phyloP scores from a whole-genome alignment of 23 tunicate species.

The Oikopleura albicans region DNA sequence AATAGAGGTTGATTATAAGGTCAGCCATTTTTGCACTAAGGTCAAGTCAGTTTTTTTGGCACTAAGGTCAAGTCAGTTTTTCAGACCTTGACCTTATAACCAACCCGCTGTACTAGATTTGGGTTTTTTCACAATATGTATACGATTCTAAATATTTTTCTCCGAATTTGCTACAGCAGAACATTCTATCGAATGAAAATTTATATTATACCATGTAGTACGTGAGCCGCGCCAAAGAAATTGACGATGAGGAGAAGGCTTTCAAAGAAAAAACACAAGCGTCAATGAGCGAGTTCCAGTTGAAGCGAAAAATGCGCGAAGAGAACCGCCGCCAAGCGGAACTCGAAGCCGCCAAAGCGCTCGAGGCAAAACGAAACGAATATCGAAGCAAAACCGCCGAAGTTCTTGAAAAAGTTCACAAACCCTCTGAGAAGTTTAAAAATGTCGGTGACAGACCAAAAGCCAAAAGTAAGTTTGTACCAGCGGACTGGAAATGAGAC shows the following conservation, averaged over 20 bases:
- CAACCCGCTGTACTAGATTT: no score
- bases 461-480: not conserved
- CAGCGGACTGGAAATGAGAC: no score
- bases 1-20: no score
- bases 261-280: not conserved
- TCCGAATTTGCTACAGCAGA: not conserved
- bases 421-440: not conserved
- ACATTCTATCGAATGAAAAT: not conserved
- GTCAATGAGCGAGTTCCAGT: not conserved
- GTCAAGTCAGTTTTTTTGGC: no score
- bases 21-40: no score
- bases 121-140: no score
- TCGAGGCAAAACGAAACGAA: not conserved
- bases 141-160: no score
- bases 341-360: not conserved
- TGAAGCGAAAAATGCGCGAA: not conserved
- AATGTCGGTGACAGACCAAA: not conserved
- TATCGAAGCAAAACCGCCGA: not conserved
- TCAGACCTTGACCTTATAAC: no score
- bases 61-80: no score
- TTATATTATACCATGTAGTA: not conserved
- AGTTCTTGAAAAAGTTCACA: not conserved
- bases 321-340: not conserved
- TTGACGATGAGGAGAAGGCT: not conserved
- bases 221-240: conserved; percentile 2